Evolutionary conservation across 2,888 invertebrate genomes (phyloP).

Genomic region (Bimastos eiseni): DNA sequence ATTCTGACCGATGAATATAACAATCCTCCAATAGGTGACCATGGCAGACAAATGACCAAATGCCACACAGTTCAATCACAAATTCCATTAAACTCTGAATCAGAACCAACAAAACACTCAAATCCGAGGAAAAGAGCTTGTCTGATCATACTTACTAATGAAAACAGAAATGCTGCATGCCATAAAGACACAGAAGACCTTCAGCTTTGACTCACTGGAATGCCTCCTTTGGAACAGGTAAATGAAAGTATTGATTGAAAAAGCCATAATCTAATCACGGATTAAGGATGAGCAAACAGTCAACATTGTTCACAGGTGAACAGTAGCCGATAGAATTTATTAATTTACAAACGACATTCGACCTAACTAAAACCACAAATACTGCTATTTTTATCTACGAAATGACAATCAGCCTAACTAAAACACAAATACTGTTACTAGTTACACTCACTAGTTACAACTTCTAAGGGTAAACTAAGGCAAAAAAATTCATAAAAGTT

Average conservation of each 20-base stretch:
- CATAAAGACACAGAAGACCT: constrained; percentile 35
- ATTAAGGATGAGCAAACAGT: not conserved
- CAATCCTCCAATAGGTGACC: too few relatives aligned
- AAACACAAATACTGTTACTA: too few relatives aligned
- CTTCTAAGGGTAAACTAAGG: too few relatives aligned
- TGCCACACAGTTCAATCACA: not conserved
- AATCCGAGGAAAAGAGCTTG: not conserved
- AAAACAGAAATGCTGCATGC: constrained; percentile 30
- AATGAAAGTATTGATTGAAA: constrained; percentile 33
- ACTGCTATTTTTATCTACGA: too few relatives aligned
- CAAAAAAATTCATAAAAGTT: too few relatives aligned
- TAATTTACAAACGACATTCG: too few relatives aligned
- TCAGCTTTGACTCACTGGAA: constrained; percentile 31
- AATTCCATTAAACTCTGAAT: not conserved
- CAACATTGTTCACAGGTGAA: not conserved
- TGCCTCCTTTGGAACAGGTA: constrained; percentile 35
- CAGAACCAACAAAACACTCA: not conserved
- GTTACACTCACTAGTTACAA: too few relatives aligned
- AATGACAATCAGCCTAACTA: too few relatives aligned
- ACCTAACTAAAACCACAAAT: too few relatives aligned
- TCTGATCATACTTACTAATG: constrained; percentile 23
- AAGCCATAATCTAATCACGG: constrained; percentile 33
- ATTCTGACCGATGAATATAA: not conserved
- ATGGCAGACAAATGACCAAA: not conserved
- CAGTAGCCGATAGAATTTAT: too few relatives aligned